Base-by-base conservation (phyloP, 2,113 vertebrate species). In the Aythya baeri region DNA sequence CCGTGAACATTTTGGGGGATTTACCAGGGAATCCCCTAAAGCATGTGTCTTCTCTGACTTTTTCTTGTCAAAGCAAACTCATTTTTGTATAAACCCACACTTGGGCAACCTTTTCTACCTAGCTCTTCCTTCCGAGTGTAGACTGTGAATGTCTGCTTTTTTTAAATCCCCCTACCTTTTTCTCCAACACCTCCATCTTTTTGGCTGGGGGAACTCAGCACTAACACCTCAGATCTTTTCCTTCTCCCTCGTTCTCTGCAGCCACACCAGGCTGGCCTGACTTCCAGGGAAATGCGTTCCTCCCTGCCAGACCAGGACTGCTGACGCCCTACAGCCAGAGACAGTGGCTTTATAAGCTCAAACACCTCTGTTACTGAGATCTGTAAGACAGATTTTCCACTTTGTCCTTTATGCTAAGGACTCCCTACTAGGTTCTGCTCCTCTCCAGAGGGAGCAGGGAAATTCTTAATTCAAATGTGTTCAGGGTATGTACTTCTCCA, bases 371-470 rank as follows among this genome's bases (percentile, higher is more conserved):
- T 9, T 82, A 1, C 44, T 9, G 9, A 71, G 27, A 57, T 43
- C 31, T 63, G 6, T 41, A 16, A 2, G 59, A 66, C 22, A 71
- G 7, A 27, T 90, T 71, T 86, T 41, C 46, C 36, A 72, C 25
- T 36, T 55, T 36, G 25, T 66, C 78, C 21, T 63, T 75, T 41
- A 36, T 8, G 2, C 17, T 20, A 6, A 55, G 16, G 41, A 34
- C 8, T 91, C 41, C 0, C 0, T 21, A 3, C 20, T 17, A 32
- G 6, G 13, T 54, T 32, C 22, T 46, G 7, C 17, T 83, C 59
- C 83, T 72, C 21, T 20, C 55, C 15, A 11, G 17, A 54, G 21
- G 22, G 21, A 58, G 17, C 20, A 88, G 26, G 23, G 13, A 80
- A 85, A 54, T 70, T 65, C 34, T 50, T 80, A 49, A 32, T 55